Base-by-base conservation (phyloP, 2,888 invertebrate species). In the Cryptosula pallasiana region DNA sequence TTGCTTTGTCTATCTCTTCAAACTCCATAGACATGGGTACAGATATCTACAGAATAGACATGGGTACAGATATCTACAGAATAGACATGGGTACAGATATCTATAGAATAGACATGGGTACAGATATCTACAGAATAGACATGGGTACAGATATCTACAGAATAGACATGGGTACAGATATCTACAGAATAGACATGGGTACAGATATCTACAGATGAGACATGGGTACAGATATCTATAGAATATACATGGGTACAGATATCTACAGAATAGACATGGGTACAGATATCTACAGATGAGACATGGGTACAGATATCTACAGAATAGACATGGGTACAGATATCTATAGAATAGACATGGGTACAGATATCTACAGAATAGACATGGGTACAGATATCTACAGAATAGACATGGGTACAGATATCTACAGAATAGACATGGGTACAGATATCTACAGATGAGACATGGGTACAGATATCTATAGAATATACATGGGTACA, bases 1-100 rank as follows among this genome's bases (percentile, higher is more conserved):
- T 89, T 73, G 92, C 88, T 83, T 94, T 94, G 0, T 92, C 90
- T 75, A 96, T 85, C 82, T 96, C 95, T 81, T 97, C 96, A 87
- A 98, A 99, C 83, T 99, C 99, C 0, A 97, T 91, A 0, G 97
- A 95, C 90, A 99, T 92, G 0, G 99, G 98, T 1, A 97, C 91
- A 85, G 93, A 92, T 71, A 94, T 92, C 90, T 91, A 80, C 57
- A 87, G 82, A 76, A 97, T 91, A 0, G 97, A 95, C 90, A 99
- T 92, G 0, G 99, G 98, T 1, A 97, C 91, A 85, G 93, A 92
- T 71, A 94, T 92, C 90, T 91, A 80, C 57, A 87, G 82, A 76
- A 97, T 91, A 0, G 97, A 95, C 90, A 99, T 92, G 0, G 99
- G 98, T 1, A 97, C 91, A 85, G 93, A 92, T 71, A 94, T 92